A percentile compares a stretch with the other conserved stretches of the same genome.
These are phyloP conservation scores for Leptopilina clavipes DNA, from an alignment of 1,140 invertebrate genomes.

Conservation along the genomic window DNA sequence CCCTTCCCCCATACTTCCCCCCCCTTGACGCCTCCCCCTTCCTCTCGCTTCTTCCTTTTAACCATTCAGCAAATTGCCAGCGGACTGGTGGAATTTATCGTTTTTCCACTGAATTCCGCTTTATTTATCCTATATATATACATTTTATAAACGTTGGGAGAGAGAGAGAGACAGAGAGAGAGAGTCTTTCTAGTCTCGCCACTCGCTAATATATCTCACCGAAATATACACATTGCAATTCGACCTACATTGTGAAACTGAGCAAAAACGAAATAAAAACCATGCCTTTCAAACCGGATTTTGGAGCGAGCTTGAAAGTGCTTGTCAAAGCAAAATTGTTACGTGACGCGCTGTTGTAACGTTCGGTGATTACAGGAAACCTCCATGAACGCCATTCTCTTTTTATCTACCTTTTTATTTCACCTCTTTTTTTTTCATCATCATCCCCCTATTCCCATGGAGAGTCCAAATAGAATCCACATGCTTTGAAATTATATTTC, in stretches of 20 bases:
- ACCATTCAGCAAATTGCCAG: conserved; percentile 53
- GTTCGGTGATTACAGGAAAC: conserved; percentile 27
- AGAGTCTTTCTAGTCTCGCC: conserved; percentile 6
- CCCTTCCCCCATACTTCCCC: not conserved
- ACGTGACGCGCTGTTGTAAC: conserved; percentile 23
- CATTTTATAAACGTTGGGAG: conserved; percentile 48
- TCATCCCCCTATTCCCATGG: not conserved
- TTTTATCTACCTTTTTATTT: conserved; percentile 12
- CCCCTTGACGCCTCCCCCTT: conserved; percentile 18
- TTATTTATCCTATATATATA: conserved; percentile 57
- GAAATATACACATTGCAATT: conserved; percentile 31
- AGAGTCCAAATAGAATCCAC: conserved; percentile 12
- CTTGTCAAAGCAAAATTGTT: conserved; percentile 35
- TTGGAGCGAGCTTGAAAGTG: conserved; percentile 10
- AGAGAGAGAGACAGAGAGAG: not conserved
- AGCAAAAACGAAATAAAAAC: conserved; percentile 24
- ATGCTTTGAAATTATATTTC: conserved; percentile 31
- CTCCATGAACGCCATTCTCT: not conserved
- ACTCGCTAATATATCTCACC: conserved; percentile 12
- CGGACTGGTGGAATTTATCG: conserved; percentile 51
- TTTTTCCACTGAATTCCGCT: conserved; percentile 50
- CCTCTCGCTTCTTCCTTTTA: conserved; percentile 23
- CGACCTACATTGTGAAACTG: conserved; percentile 31
- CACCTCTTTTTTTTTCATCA: not conserved
- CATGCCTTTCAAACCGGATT: conserved; percentile 29